Evolutionary conservation across 2,888 invertebrate species (phyloP).

Genomic region (Dendrolimus pini): DNA sequence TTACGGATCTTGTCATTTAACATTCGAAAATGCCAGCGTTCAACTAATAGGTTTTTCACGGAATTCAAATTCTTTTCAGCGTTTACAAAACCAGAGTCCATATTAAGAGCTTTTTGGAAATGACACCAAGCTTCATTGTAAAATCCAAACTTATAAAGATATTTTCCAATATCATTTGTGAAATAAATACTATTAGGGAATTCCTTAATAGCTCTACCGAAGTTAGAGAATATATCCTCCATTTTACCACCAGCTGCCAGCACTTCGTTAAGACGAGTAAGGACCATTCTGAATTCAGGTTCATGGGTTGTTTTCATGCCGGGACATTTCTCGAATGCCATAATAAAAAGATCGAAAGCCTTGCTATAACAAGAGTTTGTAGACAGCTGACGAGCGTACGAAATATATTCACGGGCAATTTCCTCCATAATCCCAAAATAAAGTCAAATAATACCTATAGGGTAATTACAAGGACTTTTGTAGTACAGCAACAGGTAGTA

Average conservation of each 20-base stretch:
- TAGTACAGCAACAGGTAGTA: not conserved
- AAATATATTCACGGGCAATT: conserved; percentile 27
- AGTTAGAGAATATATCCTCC: conserved; percentile 48
- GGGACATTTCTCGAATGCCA: conserved; percentile 39
- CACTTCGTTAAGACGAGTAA: conserved; percentile 34
- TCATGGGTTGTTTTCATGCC: conserved; percentile 29
- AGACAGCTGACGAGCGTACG: conserved; percentile 33
- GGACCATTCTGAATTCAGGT: conserved; percentile 38
- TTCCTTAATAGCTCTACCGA: conserved; percentile 31
- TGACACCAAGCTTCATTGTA: conserved; percentile 74
- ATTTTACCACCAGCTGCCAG: conserved; percentile 29
- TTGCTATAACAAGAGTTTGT: conserved; percentile 32
- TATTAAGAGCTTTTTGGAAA: conserved; percentile 69
- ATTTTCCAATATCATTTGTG: conserved; percentile 53
- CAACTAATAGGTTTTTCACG: conserved; percentile 80
- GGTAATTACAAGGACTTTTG: no score
- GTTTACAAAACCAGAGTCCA: conserved; percentile 69
- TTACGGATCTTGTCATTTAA: conserved; percentile 85
- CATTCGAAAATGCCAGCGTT: conserved; percentile 91
- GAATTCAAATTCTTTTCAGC: conserved; percentile 82
- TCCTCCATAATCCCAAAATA: conserved; percentile 25
- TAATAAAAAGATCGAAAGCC: conserved; percentile 45
- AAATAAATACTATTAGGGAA: conserved; percentile 45
- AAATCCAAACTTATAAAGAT: conserved; percentile 70
- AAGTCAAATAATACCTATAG: no score